Evolutionary conservation across 2,797 vertebrate genomes (phyloP).

Genomic region (Tiaroga cobitis): DNA sequence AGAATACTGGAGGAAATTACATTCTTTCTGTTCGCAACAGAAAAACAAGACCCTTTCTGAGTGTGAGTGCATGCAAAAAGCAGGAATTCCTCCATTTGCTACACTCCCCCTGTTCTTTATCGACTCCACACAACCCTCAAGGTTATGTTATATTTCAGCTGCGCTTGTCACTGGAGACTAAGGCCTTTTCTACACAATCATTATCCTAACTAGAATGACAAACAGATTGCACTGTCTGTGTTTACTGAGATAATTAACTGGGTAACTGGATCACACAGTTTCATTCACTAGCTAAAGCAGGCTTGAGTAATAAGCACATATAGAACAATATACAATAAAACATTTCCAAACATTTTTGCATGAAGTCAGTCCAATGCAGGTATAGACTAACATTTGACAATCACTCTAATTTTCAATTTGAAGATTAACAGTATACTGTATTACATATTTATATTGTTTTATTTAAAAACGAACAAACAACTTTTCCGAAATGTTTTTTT

Average conservation of each 20-base stretch:
- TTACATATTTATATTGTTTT: background rate
- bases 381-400: background rate
- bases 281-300: background rate
- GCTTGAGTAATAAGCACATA: background rate
- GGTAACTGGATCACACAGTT: background rate
- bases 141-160: background rate
- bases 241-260: background rate
- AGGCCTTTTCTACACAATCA: constrained; percentile 4
- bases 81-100: background rate
- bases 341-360: too few relatives aligned
- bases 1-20: constrained; percentile 16
- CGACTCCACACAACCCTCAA: background rate
- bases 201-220: background rate
- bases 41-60: background rate
- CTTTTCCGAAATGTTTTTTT: background rate
- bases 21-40: constrained; percentile 10
- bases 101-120: background rate
- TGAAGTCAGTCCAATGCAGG: background rate
- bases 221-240: background rate
- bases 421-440: background rate
- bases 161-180: background rate
- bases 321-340: background rate
- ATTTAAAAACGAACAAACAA: background rate
- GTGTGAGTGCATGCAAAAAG: background rate
- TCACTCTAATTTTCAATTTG: background rate